A percentile compares a stretch with the other conserved stretches of the same genome.
Evolutionary conservation across 2,888 invertebrate species (phyloP).

Genomic region (Myathropa florea): DNA sequence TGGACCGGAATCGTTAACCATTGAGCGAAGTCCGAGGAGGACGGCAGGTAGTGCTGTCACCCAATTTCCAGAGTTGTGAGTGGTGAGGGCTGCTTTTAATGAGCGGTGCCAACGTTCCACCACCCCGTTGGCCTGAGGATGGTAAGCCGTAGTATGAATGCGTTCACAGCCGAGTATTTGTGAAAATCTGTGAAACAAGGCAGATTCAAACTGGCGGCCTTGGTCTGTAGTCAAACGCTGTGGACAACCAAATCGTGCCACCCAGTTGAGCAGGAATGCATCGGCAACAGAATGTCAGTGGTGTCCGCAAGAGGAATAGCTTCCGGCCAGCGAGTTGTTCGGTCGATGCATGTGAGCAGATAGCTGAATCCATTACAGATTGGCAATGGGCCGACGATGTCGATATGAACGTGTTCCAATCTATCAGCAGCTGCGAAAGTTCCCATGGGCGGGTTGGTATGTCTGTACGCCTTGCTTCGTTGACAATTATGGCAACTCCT

Average conservation of each 20-base stretch:
- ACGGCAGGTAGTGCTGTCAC: slow-evolving; percentile 37
- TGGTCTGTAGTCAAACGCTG: slow-evolving; percentile 75
- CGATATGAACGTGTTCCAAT: slow-evolving; percentile 78
- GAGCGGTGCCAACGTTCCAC: slow-evolving; percentile 78
- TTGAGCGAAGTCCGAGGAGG: slow-evolving; percentile 18
- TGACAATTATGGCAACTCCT: not conserved
- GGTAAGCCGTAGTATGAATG: slow-evolving; percentile 74
- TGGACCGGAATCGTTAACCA: slow-evolving; percentile 14
- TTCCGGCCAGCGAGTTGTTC: slow-evolving; percentile 73
- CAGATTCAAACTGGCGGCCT: slow-evolving; percentile 76
- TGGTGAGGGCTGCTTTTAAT: slow-evolving; percentile 76
- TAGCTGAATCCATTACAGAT: not conserved
- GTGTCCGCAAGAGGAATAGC: slow-evolving; percentile 71
- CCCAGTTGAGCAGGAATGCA: slow-evolving; percentile 4
- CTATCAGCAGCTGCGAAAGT: slow-evolving; percentile 21
- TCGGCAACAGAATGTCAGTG: slow-evolving; percentile 62
- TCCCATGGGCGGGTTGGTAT: not conserved
- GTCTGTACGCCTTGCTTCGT: not conserved
- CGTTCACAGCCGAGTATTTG: slow-evolving; percentile 73
- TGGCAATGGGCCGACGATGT: slow-evolving; percentile 74
- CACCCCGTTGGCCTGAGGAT: slow-evolving; percentile 78
- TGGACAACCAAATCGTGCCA: slow-evolving; percentile 75
- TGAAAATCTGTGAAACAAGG: slow-evolving; percentile 73
- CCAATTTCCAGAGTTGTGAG: slow-evolving; percentile 70
- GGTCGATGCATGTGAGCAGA: too few species aligned